phyloP scores from a whole-genome alignment of 2,888 invertebrate species.

The Caradrina kadenii region DNA sequence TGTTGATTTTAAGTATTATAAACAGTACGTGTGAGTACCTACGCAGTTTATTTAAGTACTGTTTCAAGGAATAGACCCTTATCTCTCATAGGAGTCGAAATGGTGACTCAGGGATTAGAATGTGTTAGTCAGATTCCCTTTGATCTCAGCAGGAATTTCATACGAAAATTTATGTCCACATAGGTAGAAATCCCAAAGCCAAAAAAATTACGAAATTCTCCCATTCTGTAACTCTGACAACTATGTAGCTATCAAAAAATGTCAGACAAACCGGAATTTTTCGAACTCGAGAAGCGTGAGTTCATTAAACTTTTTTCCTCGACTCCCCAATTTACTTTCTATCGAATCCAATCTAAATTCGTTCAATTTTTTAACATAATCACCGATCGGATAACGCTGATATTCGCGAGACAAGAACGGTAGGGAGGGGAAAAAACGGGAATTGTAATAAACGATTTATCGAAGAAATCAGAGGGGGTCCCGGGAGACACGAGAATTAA shows the following conservation, averaged over 20 bases:
- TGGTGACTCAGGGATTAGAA: conserved; percentile 8
- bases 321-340: conserved; percentile 77
- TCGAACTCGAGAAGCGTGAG: conserved; percentile 69
- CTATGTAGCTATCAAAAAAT: conserved; percentile 50
- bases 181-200: background rate
- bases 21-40: conserved; percentile 24
- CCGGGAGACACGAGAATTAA: conserved; percentile 83
- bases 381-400: conserved; percentile 78
- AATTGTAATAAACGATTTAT: conserved; percentile 86
- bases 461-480: conserved; percentile 81
- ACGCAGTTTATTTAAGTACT: conserved; percentile 18
- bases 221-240: conserved; percentile 41
- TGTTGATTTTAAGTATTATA: conserved; percentile 63
- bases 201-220: conserved; percentile 23
- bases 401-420: conserved; percentile 77
- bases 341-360: conserved; percentile 78
- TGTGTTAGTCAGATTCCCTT: background rate
- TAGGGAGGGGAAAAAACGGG: conserved; percentile 69
- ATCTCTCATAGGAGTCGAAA: conserved; percentile 1
- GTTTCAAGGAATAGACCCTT: conserved; percentile 21
- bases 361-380: conserved; percentile 82
- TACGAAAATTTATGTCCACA: background rate
- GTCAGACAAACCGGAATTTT: conserved; percentile 65
- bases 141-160: background rate
- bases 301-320: conserved; percentile 80